Evolutionary conservation across 30 jellyfish, hydroid and myxozoan species (phyloP), one percentile per base, ranked within the genome.

Genomic region (Cassiopea andromeda): DNA sequence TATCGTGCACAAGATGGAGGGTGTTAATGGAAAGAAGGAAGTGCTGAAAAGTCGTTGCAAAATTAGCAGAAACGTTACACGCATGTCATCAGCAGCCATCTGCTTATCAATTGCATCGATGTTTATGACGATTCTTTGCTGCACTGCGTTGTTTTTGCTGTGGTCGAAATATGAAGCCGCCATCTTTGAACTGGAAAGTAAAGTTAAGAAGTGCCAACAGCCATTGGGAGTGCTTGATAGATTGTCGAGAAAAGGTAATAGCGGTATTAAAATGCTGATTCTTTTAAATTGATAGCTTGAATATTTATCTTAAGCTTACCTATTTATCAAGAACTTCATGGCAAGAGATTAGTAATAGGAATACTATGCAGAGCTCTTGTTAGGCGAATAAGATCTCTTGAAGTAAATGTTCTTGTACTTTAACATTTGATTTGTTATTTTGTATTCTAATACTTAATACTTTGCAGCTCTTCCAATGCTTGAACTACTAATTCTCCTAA

Each of bases 161-260:
- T 70, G 79, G 79, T 19, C 54, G 38, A 70, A 7, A 70, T 70
- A 70, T 19, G 79, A 70, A 27, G n/a, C 15, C 38, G 54, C 79
- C 17, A 0, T 70, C 10, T 4, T 12, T 43, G 7, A 70, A 4
- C 79, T 70, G 79, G 57, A 70, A 70, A 43, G 15, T 7, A 70
- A 16, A 70, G 57, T 70, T 0, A 43, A 1, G 15, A 70, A 27
- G 15, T 70, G 54, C 50, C 57, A 70, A 70, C 49, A 43, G 50
- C 57, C 79, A 16, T 0, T 70, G 12, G n/a, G 27, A 5, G 7
- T 0, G 5, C 8, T 70, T 17, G 15, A 17, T 8, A 70, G 27
- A 3, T 0, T 70, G 27, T n/a, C 79, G 0, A 38, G n/a, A 43
- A 15, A 17, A 70, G 79, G 79, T 70, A 70, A 0, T 3, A 1